Conservation (phyloP, 2,113 vertebrate species). For the Urocynchramus pylzowi region DNA sequence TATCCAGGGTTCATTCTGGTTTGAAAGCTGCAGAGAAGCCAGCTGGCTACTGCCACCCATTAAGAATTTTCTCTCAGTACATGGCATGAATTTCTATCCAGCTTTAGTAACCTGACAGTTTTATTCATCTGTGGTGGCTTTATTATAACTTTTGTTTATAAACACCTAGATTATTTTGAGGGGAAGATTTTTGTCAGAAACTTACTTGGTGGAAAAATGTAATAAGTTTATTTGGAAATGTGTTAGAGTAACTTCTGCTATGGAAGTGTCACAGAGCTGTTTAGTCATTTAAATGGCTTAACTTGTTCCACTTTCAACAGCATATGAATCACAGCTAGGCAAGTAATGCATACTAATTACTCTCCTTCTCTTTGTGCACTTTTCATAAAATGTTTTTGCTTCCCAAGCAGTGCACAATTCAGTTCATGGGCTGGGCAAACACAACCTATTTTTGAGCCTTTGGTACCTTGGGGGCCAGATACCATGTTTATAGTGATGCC, state of each 20-base stretch:
- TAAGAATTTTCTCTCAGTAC: not conserved
- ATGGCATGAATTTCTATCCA: not conserved
- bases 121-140: not conserved
- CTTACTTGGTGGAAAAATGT: not conserved
- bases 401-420: not conserved
- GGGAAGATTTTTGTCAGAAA: not conserved
- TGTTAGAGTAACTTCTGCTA: not conserved
- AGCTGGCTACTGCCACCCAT: not conserved
- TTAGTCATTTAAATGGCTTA: conserved; percentile 12
- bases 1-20: not conserved
- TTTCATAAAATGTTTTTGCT: not conserved
- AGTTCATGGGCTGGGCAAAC: not conserved
- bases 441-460: not conserved
- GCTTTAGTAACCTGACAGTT: not conserved
- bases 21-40: not conserved
- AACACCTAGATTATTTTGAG: not conserved
- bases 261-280: not conserved
- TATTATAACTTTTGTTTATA: not conserved
- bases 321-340: not conserved
- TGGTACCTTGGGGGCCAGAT: not conserved
- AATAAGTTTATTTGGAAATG: not conserved
- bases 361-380: not conserved
- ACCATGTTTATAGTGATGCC: not conserved
- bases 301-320: conserved; percentile 6
- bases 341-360: conserved; percentile 35